phyloP scores from a whole-genome alignment of 2,888 invertebrate genomes.

The Cheilosia urbana region DNA sequence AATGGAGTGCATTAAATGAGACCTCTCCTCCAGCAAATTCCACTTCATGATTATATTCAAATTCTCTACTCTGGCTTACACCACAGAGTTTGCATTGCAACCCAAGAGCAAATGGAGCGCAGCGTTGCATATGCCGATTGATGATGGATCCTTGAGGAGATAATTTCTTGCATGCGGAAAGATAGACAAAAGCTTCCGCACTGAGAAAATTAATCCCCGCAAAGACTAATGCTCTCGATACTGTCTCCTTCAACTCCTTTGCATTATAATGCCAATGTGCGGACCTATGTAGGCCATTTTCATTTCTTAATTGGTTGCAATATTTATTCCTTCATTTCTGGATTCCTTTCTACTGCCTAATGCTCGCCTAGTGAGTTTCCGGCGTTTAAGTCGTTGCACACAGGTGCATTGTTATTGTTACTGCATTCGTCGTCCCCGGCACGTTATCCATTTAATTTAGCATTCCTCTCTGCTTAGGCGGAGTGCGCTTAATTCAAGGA shows the following conservation, averaged over 20 bases:
- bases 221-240: background rate
- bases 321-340: constrained; percentile 49
- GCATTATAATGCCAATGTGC: constrained; percentile 47
- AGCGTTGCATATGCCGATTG: too few relatives aligned
- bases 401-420: constrained; percentile 70
- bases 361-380: constrained; percentile 1
- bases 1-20: too few relatives aligned
- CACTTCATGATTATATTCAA: too few relatives aligned
- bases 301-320: constrained; percentile 68
- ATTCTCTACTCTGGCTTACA: too few relatives aligned
- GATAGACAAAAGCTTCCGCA: too few relatives aligned
- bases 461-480: constrained; percentile 50
- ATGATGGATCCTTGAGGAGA: too few relatives aligned
- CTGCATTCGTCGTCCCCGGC: background rate
- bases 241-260: background rate
- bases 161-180: too few relatives aligned
- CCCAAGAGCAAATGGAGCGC: too few relatives aligned
- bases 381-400: constrained; percentile 2
- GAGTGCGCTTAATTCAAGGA: constrained; percentile 74
- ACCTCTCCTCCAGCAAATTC: too few relatives aligned
- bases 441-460: constrained; percentile 71
- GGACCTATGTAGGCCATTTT: constrained; percentile 72
- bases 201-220: constrained; percentile 3
- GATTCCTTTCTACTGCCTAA: constrained; percentile 4
- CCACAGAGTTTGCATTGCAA: too few relatives aligned